Evolutionary conservation across 2,888 invertebrate genomes (phyloP).

Genomic region (Fragum whitleyi): DNA sequence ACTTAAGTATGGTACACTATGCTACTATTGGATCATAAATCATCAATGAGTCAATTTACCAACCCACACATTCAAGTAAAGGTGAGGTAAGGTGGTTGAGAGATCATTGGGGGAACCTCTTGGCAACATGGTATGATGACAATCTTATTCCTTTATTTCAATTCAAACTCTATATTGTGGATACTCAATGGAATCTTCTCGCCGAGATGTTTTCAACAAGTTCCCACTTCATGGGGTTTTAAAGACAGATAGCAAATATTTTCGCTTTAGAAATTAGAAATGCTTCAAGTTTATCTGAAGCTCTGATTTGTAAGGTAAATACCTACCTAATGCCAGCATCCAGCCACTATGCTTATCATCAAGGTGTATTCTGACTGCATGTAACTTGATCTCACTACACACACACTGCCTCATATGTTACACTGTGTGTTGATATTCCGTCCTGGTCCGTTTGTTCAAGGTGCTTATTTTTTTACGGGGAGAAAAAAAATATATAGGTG

Average conservation of each 20-base stretch:
- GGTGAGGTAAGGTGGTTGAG: conserved; percentile 7
- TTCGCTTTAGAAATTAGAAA: no score
- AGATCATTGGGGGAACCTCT: neutral
- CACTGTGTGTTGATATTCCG: conserved; percentile 1
- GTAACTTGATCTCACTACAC: conserved; percentile 24
- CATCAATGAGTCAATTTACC: neutral
- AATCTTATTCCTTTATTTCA: neutral
- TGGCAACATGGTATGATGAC: neutral
- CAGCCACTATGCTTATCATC: conserved; percentile 15
- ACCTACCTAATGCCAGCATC: conserved; percentile 22
- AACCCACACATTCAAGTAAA: neutral
- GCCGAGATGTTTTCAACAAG: neutral
- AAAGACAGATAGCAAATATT: neutral
- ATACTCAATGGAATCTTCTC: neutral
- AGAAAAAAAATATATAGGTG: conserved; percentile 17
- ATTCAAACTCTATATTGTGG: neutral
- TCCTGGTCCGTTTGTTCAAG: conserved; percentile 13
- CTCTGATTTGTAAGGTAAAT: neutral
- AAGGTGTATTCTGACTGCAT: conserved; percentile 15
- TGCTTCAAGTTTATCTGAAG: neutral
- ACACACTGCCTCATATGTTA: conserved; percentile 14
- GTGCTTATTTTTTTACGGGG: conserved; percentile 12
- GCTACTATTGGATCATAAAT: conserved; percentile 4
- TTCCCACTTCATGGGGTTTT: neutral
- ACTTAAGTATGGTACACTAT: neutral